phyloP scores from a whole-genome alignment of 2,797 vertebrate species.

The Selene dorsalis region DNA sequence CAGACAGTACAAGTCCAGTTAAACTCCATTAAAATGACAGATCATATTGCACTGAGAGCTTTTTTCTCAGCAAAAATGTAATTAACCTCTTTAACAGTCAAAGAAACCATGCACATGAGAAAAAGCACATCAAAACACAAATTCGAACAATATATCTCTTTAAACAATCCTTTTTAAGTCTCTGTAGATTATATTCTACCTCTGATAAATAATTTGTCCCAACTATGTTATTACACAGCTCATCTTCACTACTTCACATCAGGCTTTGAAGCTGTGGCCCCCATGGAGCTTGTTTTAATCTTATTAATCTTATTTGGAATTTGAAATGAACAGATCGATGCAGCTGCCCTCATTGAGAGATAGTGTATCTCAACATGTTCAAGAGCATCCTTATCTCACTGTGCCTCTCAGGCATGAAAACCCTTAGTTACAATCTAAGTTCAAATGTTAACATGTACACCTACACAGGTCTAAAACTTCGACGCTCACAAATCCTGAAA shows the following conservation, averaged over 20 bases:
- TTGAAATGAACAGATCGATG: conserved; percentile 72
- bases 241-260: conserved; percentile 28
- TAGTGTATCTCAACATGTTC: conserved; percentile 55
- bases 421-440: conserved; percentile 50
- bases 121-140: conserved; percentile 33
- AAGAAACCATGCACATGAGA: conserved; percentile 2
- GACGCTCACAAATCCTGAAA: conserved; percentile 61
- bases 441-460: conserved; percentile 70
- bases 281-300: conserved; percentile 64
- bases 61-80: conserved; percentile 28
- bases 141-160: conserved; percentile 33
- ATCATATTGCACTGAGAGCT: not conserved
- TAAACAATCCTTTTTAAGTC: conserved; percentile 39
- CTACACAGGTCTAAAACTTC: conserved; percentile 65
- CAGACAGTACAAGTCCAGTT: too few relatives aligned
- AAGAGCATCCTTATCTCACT: conserved; percentile 71
- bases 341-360: conserved; percentile 62
- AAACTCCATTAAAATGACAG: not conserved
- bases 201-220: conserved; percentile 48
- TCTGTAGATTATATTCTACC: conserved; percentile 42
- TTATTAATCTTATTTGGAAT: conserved; percentile 69
- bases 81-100: conserved; percentile 47
- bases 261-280: conserved; percentile 49
- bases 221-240: conserved; percentile 17
- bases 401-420: conserved; percentile 66